Conservation (phyloP, 2,113 vertebrate genomes). For the Pagrus major region DNA sequence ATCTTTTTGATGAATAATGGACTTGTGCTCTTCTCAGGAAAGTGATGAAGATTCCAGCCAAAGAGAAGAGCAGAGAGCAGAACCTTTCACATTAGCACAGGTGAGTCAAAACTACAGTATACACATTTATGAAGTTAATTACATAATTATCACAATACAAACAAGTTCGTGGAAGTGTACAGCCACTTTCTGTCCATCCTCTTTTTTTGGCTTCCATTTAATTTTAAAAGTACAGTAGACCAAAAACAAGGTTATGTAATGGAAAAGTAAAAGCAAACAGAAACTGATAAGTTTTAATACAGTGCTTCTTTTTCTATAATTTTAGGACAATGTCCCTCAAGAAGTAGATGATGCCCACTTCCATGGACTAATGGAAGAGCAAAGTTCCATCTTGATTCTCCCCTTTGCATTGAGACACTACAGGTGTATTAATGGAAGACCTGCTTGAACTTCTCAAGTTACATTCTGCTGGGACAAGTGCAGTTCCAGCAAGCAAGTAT, state of each 20-base stretch:
- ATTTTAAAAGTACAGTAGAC: neutral
- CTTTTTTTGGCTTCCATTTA: neutral
- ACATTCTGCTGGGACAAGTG: neutral
- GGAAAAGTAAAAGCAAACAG: too few species aligned
- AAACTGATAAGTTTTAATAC: neutral
- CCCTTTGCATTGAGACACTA: neutral
- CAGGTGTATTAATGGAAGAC: constrained; percentile 2
- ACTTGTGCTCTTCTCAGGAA: neutral
- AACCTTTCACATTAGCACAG: too few species aligned
- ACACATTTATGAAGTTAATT: neutral
- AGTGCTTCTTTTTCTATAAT: neutral
- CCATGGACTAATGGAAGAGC: neutral
- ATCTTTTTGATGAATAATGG: neutral
- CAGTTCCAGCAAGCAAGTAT: constrained; percentile 4
- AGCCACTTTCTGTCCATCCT: too few species aligned
- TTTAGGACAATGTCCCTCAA: too few species aligned
- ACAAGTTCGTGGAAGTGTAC: too few species aligned
- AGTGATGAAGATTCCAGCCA: neutral
- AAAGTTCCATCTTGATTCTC: neutral
- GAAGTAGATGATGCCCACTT: neutral
- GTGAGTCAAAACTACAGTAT: neutral
- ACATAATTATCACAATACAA: too few species aligned
- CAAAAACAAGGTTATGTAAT: too few species aligned
- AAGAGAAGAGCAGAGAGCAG: too few species aligned
- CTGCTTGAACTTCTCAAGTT: neutral